Base-by-base conservation (phyloP, 2,113 vertebrate genomes). In the Periophthalmodon schlosseri region DNA sequence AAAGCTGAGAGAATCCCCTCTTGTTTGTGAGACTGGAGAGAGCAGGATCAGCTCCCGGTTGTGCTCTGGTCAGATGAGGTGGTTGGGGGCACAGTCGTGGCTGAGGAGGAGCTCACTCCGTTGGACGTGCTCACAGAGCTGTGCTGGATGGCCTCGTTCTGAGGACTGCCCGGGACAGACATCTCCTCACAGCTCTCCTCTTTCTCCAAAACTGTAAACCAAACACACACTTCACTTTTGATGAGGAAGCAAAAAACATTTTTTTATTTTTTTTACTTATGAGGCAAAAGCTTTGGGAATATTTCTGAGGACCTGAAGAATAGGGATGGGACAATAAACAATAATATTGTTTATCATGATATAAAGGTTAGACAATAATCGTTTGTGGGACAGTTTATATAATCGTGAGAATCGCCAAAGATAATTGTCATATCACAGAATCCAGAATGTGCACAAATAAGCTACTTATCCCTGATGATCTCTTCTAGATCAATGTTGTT, bases 71-170 rank as follows among this genome's bases (percentile, higher is more conserved):
- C 95, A 0, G 95, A 94, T 70, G 95, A 88, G 90, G 95, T 91
- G 47, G 94, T 89, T 90, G 95, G 92, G 0, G 94, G 93, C 93
- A 95, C 92, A 70, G 96, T 94, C 3, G 94, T 89, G 95, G 91
- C 88, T 73, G 96, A 95, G 21, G 96, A 96, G 28, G 96, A 96
- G 91, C 95, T 96, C 69, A 99, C 95, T 20, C 97, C 97, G 18
- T 99, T 98, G 90, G 98, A 99, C 52, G 98, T 99, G 94, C 96
- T 99, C 94, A 99, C 85, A 21, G 97, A 98, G 90, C 98, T 98
- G 92, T 99, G 97, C 91, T 99, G 98, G 77, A 99, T 99, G 44
- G 96, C 98, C 84, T 99, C 96, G 0, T 93, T 84, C 87, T 97
- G 97, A 0, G 97, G 98, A 83, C 97, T 99, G 86, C 96, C 86